Base-by-base conservation (phyloP, 2,113 vertebrate species). In the Morphnarchus princeps region DNA sequence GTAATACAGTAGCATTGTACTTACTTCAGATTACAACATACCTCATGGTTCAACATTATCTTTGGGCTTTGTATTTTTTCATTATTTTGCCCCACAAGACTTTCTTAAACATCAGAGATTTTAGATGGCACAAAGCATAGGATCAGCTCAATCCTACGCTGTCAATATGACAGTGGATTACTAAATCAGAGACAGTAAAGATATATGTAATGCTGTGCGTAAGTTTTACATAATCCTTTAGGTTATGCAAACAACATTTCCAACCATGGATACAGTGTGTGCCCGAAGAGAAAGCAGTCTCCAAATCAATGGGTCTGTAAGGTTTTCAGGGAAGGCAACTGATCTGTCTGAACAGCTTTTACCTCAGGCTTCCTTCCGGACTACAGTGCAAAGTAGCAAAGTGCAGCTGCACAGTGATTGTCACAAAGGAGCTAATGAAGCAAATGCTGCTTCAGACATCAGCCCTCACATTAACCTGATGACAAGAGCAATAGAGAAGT, bases 221-320 rank as follows among this genome's bases (percentile, higher is more conserved):
- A 40, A 36, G 62, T 28, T 21, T 36, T 62, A 16, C 13, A 26
- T 1, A 85, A 52, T 9, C 8, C 25, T 83, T 47, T n/a, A 40
- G 13, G 22, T 40, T 62, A 49, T 0, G 2, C 4, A 45, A 82
- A 59, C 26, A 63, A 59, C n/a, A 38, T 18, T 66, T 72, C 26
- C 43, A 80, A 2, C 22, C 20, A 26, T 1, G 10, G 34, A 36
- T 31, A 50, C 0, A 4, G 26, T 36, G 18, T 6, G 18, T 29
- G 16, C 15, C 34, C 11, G 1, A 47, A 54, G 34, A 52, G 28
- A 76, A 79, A 67, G 24, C 36, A 67, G 2, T 11, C 38, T 74
- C 36, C 55, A 71, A 78, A 40, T 49, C 55, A 66, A 40, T 4
- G 38, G 26, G 7, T 58, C 52, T 55, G 28, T n/a, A 71, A 52